phyloP scores from a whole-genome alignment of 2,888 invertebrate genomes.

The Heliconius sara region DNA sequence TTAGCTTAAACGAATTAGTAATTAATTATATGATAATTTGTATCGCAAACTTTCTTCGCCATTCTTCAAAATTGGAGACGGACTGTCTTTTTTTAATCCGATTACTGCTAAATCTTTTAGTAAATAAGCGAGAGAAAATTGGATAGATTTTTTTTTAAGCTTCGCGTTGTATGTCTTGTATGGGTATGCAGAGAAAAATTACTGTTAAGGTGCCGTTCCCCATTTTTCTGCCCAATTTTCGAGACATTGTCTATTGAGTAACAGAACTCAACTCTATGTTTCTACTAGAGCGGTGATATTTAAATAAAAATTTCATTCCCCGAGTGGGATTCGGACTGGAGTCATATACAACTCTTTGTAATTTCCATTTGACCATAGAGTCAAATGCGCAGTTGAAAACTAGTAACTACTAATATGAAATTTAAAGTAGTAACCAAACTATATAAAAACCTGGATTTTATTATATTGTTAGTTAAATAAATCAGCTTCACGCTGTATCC shows the following conservation, averaged over 20 bases:
- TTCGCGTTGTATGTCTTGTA: not conserved
- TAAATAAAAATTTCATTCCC: not conserved
- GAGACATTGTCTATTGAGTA: not conserved
- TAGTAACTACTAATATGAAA: not conserved
- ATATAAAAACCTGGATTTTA: not conserved
- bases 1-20: conserved; percentile 31
- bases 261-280: not conserved
- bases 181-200: not conserved
- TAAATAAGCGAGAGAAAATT: not conserved
- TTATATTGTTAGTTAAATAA: too few species aligned
- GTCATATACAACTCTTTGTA: too few species aligned
- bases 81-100: conserved; percentile 5
- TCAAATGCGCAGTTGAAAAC: not conserved
- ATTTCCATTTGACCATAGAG: too few species aligned
- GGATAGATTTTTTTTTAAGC: not conserved
- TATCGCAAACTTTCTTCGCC: conserved; percentile 28
- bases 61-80: conserved; percentile 3
- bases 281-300: not conserved
- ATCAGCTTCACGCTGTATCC: too few species aligned
- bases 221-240: not conserved
- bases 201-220: not conserved
- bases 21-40: conserved; percentile 45
- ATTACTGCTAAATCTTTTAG: not conserved
- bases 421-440: not conserved
- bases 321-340: not conserved